Evolutionary conservation across 2,113 vertebrate species (phyloP).

Genomic region (Buteo buteo): DNA sequence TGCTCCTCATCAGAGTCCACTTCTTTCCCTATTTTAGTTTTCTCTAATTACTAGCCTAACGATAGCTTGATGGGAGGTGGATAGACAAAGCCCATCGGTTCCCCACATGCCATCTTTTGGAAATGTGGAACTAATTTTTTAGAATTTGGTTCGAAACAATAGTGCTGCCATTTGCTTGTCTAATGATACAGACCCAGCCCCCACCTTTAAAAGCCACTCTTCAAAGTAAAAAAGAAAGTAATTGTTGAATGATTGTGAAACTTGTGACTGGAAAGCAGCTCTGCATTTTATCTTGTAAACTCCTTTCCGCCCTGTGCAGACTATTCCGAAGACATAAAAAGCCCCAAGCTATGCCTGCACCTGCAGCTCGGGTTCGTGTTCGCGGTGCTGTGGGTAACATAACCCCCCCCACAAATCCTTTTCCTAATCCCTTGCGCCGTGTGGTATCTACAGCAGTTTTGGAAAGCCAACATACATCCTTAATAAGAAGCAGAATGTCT

Average conservation of each 20-base stretch:
- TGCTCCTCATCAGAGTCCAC: background rate
- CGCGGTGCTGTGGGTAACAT: background rate
- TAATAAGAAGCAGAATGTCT: background rate
- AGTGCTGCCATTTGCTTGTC: background rate
- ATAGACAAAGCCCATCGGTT: background rate
- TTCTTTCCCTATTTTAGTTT: background rate
- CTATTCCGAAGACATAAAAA: background rate
- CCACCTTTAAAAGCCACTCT: background rate
- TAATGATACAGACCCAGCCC: background rate
- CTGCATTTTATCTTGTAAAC: background rate
- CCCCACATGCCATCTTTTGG: background rate
- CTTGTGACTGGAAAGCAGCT: constrained; percentile 8
- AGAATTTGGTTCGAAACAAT: background rate
- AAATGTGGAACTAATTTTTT: constrained; percentile 22
- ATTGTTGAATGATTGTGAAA: background rate
- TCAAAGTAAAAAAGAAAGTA: background rate
- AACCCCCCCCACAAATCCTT: background rate
- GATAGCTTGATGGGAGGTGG: background rate
- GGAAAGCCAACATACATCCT: background rate
- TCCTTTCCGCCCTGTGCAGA: background rate
- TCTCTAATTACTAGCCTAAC: constrained; percentile 56
- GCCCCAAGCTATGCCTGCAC: background rate
- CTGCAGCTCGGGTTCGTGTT: background rate
- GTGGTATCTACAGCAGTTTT: background rate
- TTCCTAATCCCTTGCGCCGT: background rate